Percentiles rank a stretch among this genome's conserved stretches.
phyloP scores from a whole-genome alignment of 2,797 vertebrate genomes.

The Liparis tanakae region DNA sequence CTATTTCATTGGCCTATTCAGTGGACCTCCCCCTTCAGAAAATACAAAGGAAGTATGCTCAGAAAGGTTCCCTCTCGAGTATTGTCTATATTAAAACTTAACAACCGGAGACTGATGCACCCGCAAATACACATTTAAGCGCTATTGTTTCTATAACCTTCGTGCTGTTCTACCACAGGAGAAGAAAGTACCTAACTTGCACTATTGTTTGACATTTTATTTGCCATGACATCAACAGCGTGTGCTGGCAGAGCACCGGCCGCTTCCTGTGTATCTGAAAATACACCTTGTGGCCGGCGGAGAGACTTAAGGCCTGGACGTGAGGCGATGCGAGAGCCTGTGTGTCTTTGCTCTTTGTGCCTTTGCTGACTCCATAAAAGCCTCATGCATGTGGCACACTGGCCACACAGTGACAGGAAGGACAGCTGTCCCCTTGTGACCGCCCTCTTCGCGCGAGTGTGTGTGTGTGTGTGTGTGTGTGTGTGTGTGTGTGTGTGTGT shows the following conservation, averaged over 20 bases:
- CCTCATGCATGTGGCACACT: conserved; percentile 59
- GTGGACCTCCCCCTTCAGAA: conserved; percentile 22
- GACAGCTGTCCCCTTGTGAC: conserved; percentile 74
- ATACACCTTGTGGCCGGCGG: conserved; percentile 61
- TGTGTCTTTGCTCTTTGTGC: conserved; percentile 51
- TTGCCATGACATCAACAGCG: conserved; percentile 63
- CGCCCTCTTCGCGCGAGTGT: conserved; percentile 45
- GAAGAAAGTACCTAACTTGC: conserved; percentile 35
- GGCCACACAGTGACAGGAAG: conserved; percentile 76
- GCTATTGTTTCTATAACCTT: conserved; percentile 46
- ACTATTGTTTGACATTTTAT: conserved; percentile 66
- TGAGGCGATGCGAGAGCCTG: conserved; percentile 17
- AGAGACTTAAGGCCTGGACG: conserved; percentile 30
- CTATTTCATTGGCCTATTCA: conserved; percentile 2
- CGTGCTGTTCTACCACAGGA: conserved; percentile 5
- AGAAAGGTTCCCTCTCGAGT: conserved; percentile 50
- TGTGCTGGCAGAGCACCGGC: conserved; percentile 54
- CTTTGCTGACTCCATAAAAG: conserved; percentile 60
- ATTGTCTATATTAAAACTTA: conserved; percentile 61
- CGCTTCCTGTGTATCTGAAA: conserved; percentile 75
- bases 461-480: conserved; percentile 38
- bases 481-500: conserved; percentile 22
- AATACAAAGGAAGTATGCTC: conserved; percentile 56
- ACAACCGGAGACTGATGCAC: conserved; percentile 31
- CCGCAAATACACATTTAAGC: conserved; percentile 8